phyloP scores from a whole-genome alignment of 2,888 invertebrate species.

The Schrankia costaestrigalis region DNA sequence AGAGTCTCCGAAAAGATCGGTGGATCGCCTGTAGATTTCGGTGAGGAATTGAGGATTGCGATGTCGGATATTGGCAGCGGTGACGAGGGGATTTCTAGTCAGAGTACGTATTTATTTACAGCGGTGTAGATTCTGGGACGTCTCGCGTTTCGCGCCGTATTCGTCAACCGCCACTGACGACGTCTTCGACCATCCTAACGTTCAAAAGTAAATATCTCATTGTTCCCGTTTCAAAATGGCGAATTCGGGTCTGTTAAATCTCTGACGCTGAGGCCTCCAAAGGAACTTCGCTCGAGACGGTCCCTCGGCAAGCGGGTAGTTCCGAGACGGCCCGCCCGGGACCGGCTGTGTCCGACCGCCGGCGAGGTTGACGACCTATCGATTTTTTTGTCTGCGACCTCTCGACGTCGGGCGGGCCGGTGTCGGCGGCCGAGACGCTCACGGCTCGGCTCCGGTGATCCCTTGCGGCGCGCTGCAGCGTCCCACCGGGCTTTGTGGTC shows the following conservation, averaged over 20 bases:
- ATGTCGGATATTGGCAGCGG: slow-evolving; percentile 91
- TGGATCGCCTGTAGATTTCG: slow-evolving; percentile 76
- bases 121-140: slow-evolving; percentile 42
- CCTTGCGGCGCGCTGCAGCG: slow-evolving; percentile 28
- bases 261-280: slow-evolving; percentile 31
- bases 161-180: slow-evolving; percentile 47
- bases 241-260: slow-evolving; percentile 59
- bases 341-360: slow-evolving; percentile 61
- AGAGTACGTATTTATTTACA: slow-evolving; percentile 84
- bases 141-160: slow-evolving; percentile 47
- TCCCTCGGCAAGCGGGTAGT: slow-evolving; percentile 39
- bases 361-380: slow-evolving; percentile 78
- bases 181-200: slow-evolving; percentile 52
- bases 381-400: slow-evolving; percentile 80
- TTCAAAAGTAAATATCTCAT: slow-evolving; percentile 78
- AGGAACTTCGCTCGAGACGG: slow-evolving; percentile 32
- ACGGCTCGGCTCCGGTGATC: slow-evolving; percentile 29
- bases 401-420: slow-evolving; percentile 66
- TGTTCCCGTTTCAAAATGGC: slow-evolving; percentile 81
- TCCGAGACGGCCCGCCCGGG: slow-evolving; percentile 58
- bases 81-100: slow-evolving; percentile 89
- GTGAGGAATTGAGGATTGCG: slow-evolving; percentile 80
- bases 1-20: slow-evolving; percentile 67
- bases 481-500: slow-evolving; percentile 31
- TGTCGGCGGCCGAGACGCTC: slow-evolving; percentile 50